Conservation (phyloP, 2,113 vertebrate genomes). For the Boleophthalmus pectinirostris region DNA sequence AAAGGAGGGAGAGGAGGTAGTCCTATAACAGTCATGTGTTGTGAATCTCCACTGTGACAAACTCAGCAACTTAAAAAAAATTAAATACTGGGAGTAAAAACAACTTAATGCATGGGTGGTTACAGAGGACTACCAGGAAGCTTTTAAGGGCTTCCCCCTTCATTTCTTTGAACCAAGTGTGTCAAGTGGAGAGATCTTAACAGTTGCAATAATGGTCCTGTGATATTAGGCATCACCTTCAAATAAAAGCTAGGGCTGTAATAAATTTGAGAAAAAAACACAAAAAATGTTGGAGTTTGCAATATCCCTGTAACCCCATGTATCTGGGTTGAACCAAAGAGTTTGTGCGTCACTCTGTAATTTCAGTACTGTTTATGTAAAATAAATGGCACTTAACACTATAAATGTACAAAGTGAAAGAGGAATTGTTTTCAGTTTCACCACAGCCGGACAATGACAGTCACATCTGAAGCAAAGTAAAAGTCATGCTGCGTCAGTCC, state of each 20-base stretch:
- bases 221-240: constrained; percentile 26
- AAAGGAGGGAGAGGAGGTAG: constrained; percentile 59
- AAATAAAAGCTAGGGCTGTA: constrained; percentile 53
- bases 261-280: constrained; percentile 17
- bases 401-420: constrained; percentile 73
- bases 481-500: constrained; percentile 17
- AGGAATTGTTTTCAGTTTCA: constrained; percentile 33
- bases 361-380: constrained; percentile 72
- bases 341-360: constrained; percentile 73
- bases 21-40: constrained; percentile 63
- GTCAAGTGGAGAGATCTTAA: constrained; percentile 26
- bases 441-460: constrained; percentile 48
- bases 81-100: constrained; percentile 43
- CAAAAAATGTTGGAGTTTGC: constrained; percentile 31
- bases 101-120: constrained; percentile 10
- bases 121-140: constrained; percentile 26
- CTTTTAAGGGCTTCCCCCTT: constrained; percentile 23
- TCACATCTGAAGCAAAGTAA: constrained; percentile 39
- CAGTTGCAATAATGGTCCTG: constrained; percentile 5
- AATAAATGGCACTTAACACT: constrained; percentile 83
- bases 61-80: constrained; percentile 14
- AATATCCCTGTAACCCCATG: constrained; percentile 55
- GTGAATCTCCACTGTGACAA: constrained; percentile 30
- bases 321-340: constrained; percentile 25
- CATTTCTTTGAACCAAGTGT: constrained; percentile 15